These are phyloP conservation scores for Tribolium freemani DNA, from an alignment of 2,888 invertebrate species.

Conservation along the genomic window DNA sequence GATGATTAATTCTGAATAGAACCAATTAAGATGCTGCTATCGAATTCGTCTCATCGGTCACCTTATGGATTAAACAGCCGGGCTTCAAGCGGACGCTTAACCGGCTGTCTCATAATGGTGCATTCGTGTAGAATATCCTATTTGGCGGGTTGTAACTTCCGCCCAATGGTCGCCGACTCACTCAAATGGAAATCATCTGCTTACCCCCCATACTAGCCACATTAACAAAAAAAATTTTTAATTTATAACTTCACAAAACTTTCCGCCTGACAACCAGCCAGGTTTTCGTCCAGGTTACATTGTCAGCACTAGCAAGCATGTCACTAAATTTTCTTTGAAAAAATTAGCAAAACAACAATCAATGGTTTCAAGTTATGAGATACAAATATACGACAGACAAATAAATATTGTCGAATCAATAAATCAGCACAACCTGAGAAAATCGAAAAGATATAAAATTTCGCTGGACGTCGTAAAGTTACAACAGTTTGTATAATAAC, in stretches of 20 bases:
- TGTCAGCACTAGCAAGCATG: no score
- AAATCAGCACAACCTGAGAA: not conserved
- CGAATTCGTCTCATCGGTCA: constrained; percentile 33
- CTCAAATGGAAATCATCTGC: not conserved
- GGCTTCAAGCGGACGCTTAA: not conserved
- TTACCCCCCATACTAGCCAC: not conserved
- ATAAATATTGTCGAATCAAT: not conserved
- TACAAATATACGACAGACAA: no score
- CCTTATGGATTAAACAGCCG: constrained; percentile 11
- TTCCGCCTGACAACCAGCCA: no score
- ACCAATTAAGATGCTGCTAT: constrained; percentile 33
- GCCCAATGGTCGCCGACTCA: not conserved
- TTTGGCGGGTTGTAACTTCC: constrained; percentile 4
- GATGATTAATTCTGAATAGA: constrained; percentile 30
- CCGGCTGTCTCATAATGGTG: constrained; percentile 13
- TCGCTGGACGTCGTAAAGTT: no score
- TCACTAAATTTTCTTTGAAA: not conserved
- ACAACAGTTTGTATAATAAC: not conserved
- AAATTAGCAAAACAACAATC: not conserved
- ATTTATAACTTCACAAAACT: not conserved
- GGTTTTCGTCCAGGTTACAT: no score
- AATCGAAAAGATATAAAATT: no score
- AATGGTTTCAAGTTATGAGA: no score
- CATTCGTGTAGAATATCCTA: constrained; percentile 33
- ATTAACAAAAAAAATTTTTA: not conserved